Conservation (phyloP, 1,140 invertebrate species). For the Hylaeus volcanicus region DNA sequence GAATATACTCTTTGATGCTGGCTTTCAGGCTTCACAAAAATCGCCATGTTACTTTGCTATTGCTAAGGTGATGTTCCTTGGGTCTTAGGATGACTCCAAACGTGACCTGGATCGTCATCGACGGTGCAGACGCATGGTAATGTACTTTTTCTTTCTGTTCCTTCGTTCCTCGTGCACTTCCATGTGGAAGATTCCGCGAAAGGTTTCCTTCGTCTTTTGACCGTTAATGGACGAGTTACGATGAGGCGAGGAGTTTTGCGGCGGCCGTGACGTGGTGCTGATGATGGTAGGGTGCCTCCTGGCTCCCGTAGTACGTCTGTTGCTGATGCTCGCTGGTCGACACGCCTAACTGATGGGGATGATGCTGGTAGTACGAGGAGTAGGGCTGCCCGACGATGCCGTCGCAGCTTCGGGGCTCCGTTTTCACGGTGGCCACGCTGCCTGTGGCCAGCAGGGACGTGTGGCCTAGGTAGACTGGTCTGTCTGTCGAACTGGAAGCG, state of each 20-base stretch:
- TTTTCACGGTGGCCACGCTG: constrained; percentile 76
- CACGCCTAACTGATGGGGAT: constrained; percentile 76
- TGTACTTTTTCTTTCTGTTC: no score
- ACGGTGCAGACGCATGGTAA: no score
- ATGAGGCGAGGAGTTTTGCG: constrained; percentile 90
- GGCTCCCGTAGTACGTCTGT: constrained; percentile 73
- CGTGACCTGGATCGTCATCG: no score
- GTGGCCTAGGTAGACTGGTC: constrained; percentile 78
- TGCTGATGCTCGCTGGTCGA: constrained; percentile 77
- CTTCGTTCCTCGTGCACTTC: no score
- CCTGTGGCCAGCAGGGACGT: constrained; percentile 73
- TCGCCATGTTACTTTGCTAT: no score
- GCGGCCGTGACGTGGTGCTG: constrained; percentile 90
- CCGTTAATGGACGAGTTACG: constrained; percentile 77
- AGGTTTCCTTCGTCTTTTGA: background rate
- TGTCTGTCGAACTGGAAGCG: constrained; percentile 69
- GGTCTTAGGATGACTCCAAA: no score
- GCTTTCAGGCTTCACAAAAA: no score
- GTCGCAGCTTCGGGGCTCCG: constrained; percentile 78
- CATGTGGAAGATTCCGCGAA: no score
- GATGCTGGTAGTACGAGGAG: constrained; percentile 78
- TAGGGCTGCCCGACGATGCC: constrained; percentile 76
- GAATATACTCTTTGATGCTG: no score
- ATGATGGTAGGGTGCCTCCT: constrained; percentile 85
- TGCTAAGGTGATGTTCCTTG: no score